Evolutionary conservation across 2,113 vertebrate genomes (phyloP).

Genomic region (Lasiurus borealis): DNA sequence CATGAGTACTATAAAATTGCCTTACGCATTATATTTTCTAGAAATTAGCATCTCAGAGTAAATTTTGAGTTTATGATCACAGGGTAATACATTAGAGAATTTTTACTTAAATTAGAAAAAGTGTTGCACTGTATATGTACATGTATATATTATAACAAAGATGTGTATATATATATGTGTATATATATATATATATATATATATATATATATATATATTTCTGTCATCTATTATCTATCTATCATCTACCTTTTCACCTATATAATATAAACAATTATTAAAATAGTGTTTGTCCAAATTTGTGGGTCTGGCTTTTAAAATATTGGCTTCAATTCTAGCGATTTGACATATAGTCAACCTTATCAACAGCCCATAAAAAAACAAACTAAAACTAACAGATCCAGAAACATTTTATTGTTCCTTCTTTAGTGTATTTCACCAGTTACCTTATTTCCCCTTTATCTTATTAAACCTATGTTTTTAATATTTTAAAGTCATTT

Average conservation of each 20-base stretch:
- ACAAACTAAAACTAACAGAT: neutral
- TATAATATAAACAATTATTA: neutral
- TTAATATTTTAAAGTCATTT: constrained; percentile 49
- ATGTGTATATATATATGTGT: neutral
- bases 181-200: neutral
- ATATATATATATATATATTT: neutral
- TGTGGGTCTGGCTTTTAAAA: neutral
- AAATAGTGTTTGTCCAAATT: neutral
- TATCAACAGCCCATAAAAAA: neutral
- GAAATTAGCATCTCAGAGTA: constrained; percentile 47
- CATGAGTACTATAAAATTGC: neutral
- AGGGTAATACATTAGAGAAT: neutral
- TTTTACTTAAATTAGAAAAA: constrained; percentile 3
- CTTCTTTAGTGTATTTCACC: neutral
- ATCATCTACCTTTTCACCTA: neutral
- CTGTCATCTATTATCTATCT: neutral
- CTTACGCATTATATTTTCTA: neutral
- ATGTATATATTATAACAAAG: neutral
- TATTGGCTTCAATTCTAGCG: neutral
- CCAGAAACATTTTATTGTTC: neutral
- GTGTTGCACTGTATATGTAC: neutral
- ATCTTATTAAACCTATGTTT: constrained; percentile 22
- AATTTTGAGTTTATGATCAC: neutral
- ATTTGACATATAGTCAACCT: neutral
- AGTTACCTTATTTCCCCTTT: neutral